Evolutionary conservation across 2,797 vertebrate genomes (phyloP).

Genomic region (Peromyscus melanophrys): DNA sequence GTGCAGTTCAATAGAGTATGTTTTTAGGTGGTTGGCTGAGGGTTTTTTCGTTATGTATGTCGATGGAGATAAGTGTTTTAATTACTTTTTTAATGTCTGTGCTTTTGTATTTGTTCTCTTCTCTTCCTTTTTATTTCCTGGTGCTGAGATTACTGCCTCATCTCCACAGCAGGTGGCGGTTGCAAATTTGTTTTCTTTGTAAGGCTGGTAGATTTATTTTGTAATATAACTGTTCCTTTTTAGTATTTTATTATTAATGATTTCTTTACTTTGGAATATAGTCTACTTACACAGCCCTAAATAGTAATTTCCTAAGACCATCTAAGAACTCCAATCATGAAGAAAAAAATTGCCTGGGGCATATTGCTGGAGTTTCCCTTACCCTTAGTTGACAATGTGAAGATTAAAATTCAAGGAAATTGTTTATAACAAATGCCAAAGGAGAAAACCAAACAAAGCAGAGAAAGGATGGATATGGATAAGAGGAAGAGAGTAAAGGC

Average conservation of each 20-base stretch:
- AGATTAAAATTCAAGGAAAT: slow-evolving; percentile 70
- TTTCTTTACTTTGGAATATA: slow-evolving; percentile 86
- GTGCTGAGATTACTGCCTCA: slow-evolving; percentile 91
- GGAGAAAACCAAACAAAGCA: slow-evolving; percentile 42
- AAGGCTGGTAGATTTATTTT: slow-evolving; percentile 90
- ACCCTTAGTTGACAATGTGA: slow-evolving; percentile 50
- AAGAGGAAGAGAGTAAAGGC: not conserved
- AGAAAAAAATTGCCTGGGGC: slow-evolving; percentile 27
- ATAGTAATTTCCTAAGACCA: slow-evolving; percentile 76
- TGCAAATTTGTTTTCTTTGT: slow-evolving; percentile 90
- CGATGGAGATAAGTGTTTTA: slow-evolving; percentile 93
- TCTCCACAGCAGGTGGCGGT: slow-evolving; percentile 91
- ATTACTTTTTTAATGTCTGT: slow-evolving; percentile 93
- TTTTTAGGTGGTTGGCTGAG: slow-evolving; percentile 87
- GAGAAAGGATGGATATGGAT: not conserved
- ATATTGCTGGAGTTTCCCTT: slow-evolving; percentile 65
- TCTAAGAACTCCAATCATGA: slow-evolving; percentile 73
- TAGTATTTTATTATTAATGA: slow-evolving; percentile 88
- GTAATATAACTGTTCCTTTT: slow-evolving; percentile 89
- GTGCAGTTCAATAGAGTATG: slow-evolving; percentile 88
- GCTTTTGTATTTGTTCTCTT: slow-evolving; percentile 90
- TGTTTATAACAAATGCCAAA: slow-evolving; percentile 57
- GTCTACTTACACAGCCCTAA: slow-evolving; percentile 78
- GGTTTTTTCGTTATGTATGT: slow-evolving; percentile 87
- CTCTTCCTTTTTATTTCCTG: slow-evolving; percentile 90